Conservation (phyloP, 1,140 invertebrate species). For the Penaeus chinensis region DNA sequence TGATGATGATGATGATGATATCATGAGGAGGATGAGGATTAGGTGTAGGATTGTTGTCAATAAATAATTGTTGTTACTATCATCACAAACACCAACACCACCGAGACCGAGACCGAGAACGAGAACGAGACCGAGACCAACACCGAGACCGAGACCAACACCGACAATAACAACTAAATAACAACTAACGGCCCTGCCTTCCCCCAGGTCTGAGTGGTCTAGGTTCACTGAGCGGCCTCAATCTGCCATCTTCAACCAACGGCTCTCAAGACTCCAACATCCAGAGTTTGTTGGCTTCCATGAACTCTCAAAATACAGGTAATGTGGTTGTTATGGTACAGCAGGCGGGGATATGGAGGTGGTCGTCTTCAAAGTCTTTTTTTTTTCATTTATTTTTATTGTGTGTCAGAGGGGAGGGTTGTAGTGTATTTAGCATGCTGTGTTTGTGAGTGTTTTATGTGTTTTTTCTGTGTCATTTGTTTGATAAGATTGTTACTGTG, state of each 20-base stretch:
- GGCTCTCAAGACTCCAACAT: conserved; percentile 57
- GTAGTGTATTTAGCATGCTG: no score
- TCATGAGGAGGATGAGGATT: no score
- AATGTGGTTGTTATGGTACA: conserved; percentile 4
- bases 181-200: not conserved
- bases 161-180: no score
- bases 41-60: no score
- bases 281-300: conserved; percentile 59
- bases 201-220: conserved; percentile 46
- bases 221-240: conserved; percentile 53
- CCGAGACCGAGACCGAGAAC: no score
- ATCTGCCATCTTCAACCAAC: conserved; percentile 51
- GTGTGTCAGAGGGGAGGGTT: no score
- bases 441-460: not conserved
- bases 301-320: conserved; percentile 63
- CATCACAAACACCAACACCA: no score
- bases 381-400: not conserved
- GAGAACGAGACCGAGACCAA: no score
- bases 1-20: no score
- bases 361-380: not conserved
- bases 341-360: not conserved
- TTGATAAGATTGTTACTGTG: no score
- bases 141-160: no score
- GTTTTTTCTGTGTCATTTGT: not conserved
- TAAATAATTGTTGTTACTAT: no score